Percentiles rank a stretch among this genome's conserved stretches.
phyloP scores from a whole-genome alignment of 2,888 invertebrate genomes.

The Slavum lentiscoides region DNA sequence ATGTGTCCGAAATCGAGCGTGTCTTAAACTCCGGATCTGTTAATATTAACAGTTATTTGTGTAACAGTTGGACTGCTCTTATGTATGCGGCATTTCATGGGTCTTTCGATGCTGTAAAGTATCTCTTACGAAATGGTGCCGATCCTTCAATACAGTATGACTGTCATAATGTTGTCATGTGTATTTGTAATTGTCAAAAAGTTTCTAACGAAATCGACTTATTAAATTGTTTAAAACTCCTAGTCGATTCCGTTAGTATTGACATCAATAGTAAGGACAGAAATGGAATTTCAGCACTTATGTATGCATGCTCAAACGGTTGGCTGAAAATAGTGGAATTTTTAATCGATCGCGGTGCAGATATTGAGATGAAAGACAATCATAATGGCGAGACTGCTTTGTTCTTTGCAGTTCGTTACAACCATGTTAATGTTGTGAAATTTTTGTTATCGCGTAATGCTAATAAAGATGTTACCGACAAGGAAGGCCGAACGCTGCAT shows the following conservation, averaged over 20 bases:
- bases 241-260: not conserved
- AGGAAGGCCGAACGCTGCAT: not conserved
- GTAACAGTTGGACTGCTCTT: conserved; percentile 25
- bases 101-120: conserved; percentile 30
- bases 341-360: conserved; percentile 28
- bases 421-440: conserved; percentile 19
- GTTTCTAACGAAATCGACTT: conserved; percentile 8
- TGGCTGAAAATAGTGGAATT: conserved; percentile 23
- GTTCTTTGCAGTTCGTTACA: conserved; percentile 32
- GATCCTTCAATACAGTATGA: conserved; percentile 28
- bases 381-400: conserved; percentile 28
- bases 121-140: conserved; percentile 46
- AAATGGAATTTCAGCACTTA: conserved; percentile 34
- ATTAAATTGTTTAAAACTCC: conserved; percentile 29
- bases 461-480: conserved; percentile 2
- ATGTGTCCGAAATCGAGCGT: conserved; percentile 30
- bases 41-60: conserved; percentile 20
- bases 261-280: conserved; percentile 35
- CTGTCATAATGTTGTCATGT: conserved; percentile 45
- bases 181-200: conserved; percentile 27
- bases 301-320: conserved; percentile 39
- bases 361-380: conserved; percentile 16
- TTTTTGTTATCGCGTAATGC: conserved; percentile 36
- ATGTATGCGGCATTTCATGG: conserved; percentile 40
- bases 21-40: not conserved